Evolutionary conservation across 2,888 invertebrate genomes (phyloP).

Genomic region (Desoria tigrina): DNA sequence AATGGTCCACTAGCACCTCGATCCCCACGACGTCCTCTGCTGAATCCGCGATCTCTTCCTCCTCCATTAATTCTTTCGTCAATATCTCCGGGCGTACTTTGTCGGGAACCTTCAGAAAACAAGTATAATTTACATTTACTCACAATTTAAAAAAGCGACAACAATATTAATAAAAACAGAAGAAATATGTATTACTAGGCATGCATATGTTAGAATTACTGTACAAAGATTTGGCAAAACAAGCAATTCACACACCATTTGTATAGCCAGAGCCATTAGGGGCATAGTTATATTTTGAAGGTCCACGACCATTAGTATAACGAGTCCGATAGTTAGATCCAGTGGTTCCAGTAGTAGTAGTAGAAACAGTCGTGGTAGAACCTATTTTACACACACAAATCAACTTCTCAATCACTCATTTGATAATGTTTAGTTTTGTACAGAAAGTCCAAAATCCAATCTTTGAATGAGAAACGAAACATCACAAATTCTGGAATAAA

Average conservation of each 20-base stretch:
- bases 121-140: no score
- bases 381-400: conserved; percentile 24
- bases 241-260: conserved; percentile 24
- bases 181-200: no score
- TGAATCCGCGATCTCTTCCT: conserved; percentile 34
- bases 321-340: conserved; percentile 30
- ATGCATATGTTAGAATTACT: not conserved
- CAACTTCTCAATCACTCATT: conserved; percentile 22
- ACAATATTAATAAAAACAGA: no score
- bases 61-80: conserved; percentile 52
- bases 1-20: conserved; percentile 36
- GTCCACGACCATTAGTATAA: conserved; percentile 30
- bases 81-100: conserved; percentile 52
- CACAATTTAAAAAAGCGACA: no score
- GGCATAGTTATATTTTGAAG: conserved; percentile 21
- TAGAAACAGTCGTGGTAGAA: no score
- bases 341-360: conserved; percentile 20
- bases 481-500: no score
- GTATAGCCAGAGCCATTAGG: conserved; percentile 26
- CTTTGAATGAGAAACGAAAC: no score
- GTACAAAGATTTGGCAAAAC: not conserved
- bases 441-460: no score
- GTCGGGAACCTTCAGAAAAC: conserved; percentile 43
- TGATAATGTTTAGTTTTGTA: not conserved
- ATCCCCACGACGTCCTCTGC: conserved; percentile 41